Evolutionary conservation across 2,113 vertebrate genomes (phyloP), one percentile per base, ranked within the genome.

Genomic region (Herpailurus yagouaroundi): DNA sequence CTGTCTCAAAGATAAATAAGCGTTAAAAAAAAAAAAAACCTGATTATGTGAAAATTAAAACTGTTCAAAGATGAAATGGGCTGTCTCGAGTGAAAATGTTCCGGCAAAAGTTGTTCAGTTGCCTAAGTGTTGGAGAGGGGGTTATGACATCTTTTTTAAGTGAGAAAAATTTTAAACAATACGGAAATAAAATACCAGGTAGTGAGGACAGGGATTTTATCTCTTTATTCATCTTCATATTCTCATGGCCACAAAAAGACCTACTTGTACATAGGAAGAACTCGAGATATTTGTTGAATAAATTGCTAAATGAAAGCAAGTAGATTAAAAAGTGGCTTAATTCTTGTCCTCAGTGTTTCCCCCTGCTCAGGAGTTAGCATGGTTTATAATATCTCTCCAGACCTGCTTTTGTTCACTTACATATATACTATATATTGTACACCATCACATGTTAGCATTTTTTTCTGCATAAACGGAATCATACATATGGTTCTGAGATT

Each of bases 21-120:
- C 7, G 45, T 45, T 45, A 45, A 45, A 45, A 45, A 45, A 45
- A 45, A 45, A 88, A 38, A 69, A 63, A 41, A 88, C 57, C 57
- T 2, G 85, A 52, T 89, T 71, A 87, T 81, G n/a, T 41, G 74
- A 92, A 93, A 92, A 92, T 76, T 41, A 57, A 96, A 86, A n/a
- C 52, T 85, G 25, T 82, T 90, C 63, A 11, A 18, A 91, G 93
- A 52, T 68, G 68, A 91, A 83, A 64, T 29, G 84, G 63, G 12
- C 92, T 89, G 29, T 33, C 73, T 52, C 18, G 50, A 81, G 36
- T 33, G 48, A 57, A 60, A 38, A 25, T 45, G 45, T 55, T 71
- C 94, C 12, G 52, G 36, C 33, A 33, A 33, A 89, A 89, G 52
- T 82, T 86, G 63, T 55, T 74, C 77, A 48, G 0, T 16, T 86